These are phyloP conservation scores for Catamblyrhynchus diadema DNA, from an alignment of 2,797 vertebrate species.

Conservation along the genomic window DNA sequence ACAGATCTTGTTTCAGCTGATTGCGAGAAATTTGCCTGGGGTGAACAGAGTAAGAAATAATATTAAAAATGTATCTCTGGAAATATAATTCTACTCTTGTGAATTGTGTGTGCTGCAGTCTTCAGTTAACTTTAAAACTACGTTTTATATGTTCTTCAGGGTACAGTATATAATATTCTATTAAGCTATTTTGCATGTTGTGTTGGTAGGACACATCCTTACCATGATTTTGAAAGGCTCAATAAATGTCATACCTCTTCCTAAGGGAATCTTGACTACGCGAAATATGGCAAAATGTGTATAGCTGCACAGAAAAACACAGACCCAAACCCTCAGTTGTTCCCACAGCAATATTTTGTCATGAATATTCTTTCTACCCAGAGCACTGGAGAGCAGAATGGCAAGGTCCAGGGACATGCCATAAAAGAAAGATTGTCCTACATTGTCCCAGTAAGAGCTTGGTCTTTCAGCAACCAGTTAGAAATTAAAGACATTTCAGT, in stretches of 20 bases:
- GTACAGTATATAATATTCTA: not conserved
- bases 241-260: not conserved
- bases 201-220: not conserved
- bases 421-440: not conserved
- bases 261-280: not conserved
- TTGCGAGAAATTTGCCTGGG: not conserved
- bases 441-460: not conserved
- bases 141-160: not conserved
- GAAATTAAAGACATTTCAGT: not conserved
- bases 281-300: not conserved
- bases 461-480: not conserved
- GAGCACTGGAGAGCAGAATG: not conserved
- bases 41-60: not conserved
- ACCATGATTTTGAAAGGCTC: not conserved
- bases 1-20: not conserved
- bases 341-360: not conserved
- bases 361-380: not conserved
- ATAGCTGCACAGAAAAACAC: not conserved
- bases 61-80: slow-evolving; percentile 3
- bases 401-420: not conserved
- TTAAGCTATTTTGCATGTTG: not conserved
- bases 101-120: not conserved
- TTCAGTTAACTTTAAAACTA: not conserved
- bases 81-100: not conserved
- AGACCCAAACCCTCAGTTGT: not conserved